Evolutionary conservation across 2,888 invertebrate species (phyloP).

Genomic region (Agrypnus murinus): DNA sequence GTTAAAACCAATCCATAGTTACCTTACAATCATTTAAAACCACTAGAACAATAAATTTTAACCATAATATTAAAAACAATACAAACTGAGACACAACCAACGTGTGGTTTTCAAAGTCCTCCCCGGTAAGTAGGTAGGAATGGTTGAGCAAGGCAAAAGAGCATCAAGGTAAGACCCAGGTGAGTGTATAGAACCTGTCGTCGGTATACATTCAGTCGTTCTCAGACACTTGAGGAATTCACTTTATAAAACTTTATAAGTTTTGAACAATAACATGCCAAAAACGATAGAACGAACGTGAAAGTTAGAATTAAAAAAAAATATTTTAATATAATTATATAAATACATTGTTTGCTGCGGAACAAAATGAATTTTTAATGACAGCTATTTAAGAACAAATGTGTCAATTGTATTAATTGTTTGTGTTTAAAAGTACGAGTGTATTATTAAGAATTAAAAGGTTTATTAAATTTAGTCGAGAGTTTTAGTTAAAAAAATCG

Average conservation of each 20-base stretch:
- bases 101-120: constrained; percentile 41
- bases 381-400: constrained; percentile 2
- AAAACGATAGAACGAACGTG: constrained; percentile 40
- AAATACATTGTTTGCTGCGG: too few species aligned
- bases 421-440: too few species aligned
- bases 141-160: constrained; percentile 53
- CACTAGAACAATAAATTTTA: too few species aligned
- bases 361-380: too few species aligned
- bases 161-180: constrained; percentile 58
- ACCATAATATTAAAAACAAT: too few species aligned
- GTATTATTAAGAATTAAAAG: too few species aligned
- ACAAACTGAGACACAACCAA: constrained; percentile 19
- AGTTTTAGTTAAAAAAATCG: too few species aligned
- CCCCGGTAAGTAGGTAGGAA: constrained; percentile 52
- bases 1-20: too few species aligned
- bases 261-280: constrained; percentile 23
- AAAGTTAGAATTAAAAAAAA: constrained; percentile 37
- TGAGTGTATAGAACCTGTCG: constrained; percentile 56
- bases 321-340: background rate
- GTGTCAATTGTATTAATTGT: background rate
- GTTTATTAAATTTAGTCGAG: background rate
- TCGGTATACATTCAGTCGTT: constrained; percentile 53
- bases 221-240: constrained; percentile 52
- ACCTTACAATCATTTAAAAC: too few species aligned
- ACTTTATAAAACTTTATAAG: constrained; percentile 18